Percentiles rank a stretch among this genome's conserved stretches.
phyloP scores from a whole-genome alignment of 2,888 invertebrate species.

The Chirona hameri region DNA sequence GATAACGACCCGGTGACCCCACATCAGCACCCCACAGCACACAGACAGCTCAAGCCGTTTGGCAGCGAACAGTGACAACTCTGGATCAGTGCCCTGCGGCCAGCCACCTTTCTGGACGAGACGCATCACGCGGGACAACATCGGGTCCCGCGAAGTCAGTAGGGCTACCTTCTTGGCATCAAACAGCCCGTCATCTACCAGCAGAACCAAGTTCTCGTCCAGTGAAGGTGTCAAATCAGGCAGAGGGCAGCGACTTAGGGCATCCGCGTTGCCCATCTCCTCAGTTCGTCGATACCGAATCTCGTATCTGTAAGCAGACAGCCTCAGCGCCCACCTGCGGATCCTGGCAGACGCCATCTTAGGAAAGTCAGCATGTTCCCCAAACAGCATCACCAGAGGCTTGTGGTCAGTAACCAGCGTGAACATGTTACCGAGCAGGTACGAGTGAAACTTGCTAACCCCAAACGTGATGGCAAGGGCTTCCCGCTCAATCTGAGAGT shows the following conservation, averaged over 20 bases:
- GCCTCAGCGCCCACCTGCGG: neutral
- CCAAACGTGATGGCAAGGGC: neutral
- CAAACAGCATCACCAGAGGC: neutral
- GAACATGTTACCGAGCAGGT: neutral
- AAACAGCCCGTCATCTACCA: too few species aligned
- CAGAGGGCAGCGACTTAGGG: neutral
- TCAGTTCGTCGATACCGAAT: neutral
- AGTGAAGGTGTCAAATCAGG: too few species aligned
- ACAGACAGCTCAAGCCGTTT: neutral
- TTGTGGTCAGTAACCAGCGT: neutral
- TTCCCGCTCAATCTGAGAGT: neutral
- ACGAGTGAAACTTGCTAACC: neutral
- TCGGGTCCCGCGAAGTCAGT: neutral
- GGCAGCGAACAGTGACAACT: neutral
- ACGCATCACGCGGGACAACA: neutral
- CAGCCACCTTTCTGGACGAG: neutral
- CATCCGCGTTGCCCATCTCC: neutral
- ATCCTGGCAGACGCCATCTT: neutral
- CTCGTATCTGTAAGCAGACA: neutral
- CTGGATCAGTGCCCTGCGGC: neutral
- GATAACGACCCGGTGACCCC: neutral
- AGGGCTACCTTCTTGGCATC: too few species aligned
- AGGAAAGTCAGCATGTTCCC: neutral
- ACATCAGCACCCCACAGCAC: neutral
- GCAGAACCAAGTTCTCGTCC: too few species aligned